phyloP scores from a whole-genome alignment of 2,888 invertebrate species.

The Stenchaetothrips biformis region DNA sequence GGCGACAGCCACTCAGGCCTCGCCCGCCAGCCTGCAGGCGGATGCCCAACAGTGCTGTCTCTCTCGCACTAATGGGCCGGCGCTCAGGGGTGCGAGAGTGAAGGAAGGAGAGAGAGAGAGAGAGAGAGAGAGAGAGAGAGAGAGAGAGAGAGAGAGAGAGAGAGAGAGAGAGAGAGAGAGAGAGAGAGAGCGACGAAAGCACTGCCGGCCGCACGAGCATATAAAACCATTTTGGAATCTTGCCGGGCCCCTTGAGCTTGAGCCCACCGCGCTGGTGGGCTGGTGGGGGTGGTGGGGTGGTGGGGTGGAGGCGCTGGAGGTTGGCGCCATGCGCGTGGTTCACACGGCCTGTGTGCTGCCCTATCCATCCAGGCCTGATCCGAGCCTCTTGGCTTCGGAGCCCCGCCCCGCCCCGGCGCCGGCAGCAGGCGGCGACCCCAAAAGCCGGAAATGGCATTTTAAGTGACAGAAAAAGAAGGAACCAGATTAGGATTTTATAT shows the following conservation, averaged over 20 bases:
- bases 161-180: neutral
- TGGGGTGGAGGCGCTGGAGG: neutral
- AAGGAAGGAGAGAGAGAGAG: too few relatives aligned
- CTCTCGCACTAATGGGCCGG: too few relatives aligned
- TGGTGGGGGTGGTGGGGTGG: neutral
- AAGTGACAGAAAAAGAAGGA: conserved; percentile 23
- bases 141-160: neutral
- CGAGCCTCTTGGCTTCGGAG: neutral
- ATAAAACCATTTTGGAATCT: neutral
- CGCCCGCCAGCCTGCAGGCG: neutral
- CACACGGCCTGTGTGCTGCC: neutral
- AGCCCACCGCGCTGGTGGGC: neutral
- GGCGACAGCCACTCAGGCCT: neutral
- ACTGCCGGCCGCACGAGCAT: neutral
- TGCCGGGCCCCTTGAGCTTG: neutral
- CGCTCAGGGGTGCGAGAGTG: too few relatives aligned
- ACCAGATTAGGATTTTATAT: conserved; percentile 25
- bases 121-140: neutral
- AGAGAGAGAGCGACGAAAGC: neutral
- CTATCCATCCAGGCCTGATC: too few relatives aligned
- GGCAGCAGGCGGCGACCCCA: conserved; percentile 7
- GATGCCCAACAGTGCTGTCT: neutral
- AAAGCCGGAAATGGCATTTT: conserved; percentile 24
- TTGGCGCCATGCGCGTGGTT: neutral
- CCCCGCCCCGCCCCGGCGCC: neutral